Evolutionary conservation across 1,140 invertebrate species (phyloP).

Genomic region (Solen grandis): DNA sequence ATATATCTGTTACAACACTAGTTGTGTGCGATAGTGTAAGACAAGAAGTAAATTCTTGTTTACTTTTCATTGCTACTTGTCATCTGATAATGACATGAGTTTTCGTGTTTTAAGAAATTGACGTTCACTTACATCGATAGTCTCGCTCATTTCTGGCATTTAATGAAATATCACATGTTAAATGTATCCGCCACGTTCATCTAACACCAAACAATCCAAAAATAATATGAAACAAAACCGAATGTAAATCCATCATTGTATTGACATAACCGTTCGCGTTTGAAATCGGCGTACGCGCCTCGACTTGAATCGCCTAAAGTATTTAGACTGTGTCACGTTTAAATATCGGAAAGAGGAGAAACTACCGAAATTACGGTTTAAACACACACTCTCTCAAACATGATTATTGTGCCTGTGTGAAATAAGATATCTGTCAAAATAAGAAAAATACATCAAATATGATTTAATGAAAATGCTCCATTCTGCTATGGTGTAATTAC

Average conservation of each 20-base stretch:
- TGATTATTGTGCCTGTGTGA: too few species aligned
- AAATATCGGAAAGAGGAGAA: constrained; percentile 18
- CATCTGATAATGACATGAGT: constrained; percentile 6
- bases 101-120: constrained; percentile 36
- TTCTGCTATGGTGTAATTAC: too few species aligned
- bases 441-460: too few species aligned
- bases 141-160: constrained; percentile 64
- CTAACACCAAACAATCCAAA: constrained; percentile 26
- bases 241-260: constrained; percentile 42
- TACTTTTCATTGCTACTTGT: not conserved
- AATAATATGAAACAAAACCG: constrained; percentile 37
- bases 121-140: constrained; percentile 66
- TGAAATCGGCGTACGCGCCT: constrained; percentile 66
- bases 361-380: constrained; percentile 22
- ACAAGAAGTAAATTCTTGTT: not conserved
- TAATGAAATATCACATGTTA: constrained; percentile 15
- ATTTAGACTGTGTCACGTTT: constrained; percentile 3
- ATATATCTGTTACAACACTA: not conserved
- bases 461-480: too few species aligned
- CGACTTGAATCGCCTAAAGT: constrained; percentile 64
- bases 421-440: too few species aligned
- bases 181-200: constrained; percentile 10
- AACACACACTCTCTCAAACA: too few species aligned
- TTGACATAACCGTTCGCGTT: constrained; percentile 50
- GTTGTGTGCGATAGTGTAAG: not conserved